Base-by-base conservation (phyloP, 2,797 vertebrate genomes). In the Sebastolobus alascanus region DNA sequence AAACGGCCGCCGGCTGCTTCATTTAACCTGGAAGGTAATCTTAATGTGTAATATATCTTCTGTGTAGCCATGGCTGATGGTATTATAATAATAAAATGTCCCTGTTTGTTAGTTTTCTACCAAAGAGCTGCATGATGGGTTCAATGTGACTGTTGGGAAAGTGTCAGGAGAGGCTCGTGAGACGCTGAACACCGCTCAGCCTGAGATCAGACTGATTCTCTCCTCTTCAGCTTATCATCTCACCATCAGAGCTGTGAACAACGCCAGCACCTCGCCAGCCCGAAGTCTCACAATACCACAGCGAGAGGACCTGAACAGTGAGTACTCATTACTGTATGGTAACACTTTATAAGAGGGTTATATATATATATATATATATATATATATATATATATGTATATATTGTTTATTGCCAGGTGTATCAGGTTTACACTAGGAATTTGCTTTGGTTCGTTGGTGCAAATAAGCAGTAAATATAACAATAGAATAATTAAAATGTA, bases 1-100 rank as follows among this genome's bases (percentile, higher is more conserved):
- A 80, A 79, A 84, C 71, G 97, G 95, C 66, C 68, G 73, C 40
- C 94, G 94, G 84, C 85, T 73, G 8, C 14, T 97, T 43, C 81
- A 83, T 38, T 52, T 97, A 55, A 87, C 83, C 40, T 98, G 97
- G 97, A 90, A 94, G 97, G 97, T 98, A 79, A 22, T 54, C 52
- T 1, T 5, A 29, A 35, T 1, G 1, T 2, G 5, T 4, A 25
- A 5, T 5, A 7, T 10, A 1, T 73, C 43, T 13, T 29, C 3
- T 37, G 35, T 35, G 55, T 2, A 29, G 1, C 9, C 10, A 27
- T 8, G 11, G 4, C 20, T 46, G 64, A 59, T 40, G 55, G 27
- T 8, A 40, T 7, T 55, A 6, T 16, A 8, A 22, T 46, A 38
- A 7, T 46, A 20, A 87, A 67, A 79, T 40, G 27, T 65, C 8